These are phyloP conservation scores for Drosophila differens DNA, from an alignment of 2,888 invertebrate species.

Conservation along the genomic window DNA sequence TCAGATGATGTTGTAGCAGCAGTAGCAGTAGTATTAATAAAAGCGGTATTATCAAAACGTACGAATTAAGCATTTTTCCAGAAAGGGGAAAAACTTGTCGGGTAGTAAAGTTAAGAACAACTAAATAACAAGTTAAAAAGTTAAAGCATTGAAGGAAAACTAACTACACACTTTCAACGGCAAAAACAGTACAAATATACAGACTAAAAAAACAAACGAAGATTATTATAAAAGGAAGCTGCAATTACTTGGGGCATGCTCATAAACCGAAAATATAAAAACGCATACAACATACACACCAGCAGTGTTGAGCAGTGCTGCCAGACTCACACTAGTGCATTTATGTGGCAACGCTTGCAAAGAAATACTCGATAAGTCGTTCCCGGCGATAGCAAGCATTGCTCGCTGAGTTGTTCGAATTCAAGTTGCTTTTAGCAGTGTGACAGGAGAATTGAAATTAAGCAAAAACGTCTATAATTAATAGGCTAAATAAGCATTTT, in stretches of 20 bases:
- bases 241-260: constrained; percentile 23
- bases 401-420: not conserved
- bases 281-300: constrained; percentile 1
- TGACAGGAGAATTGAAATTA: not conserved
- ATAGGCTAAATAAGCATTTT: not conserved
- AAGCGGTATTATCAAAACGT: constrained; percentile 28
- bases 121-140: constrained; percentile 34
- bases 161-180: constrained; percentile 18
- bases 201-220: constrained; percentile 36
- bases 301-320: not conserved
- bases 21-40: constrained; percentile 15
- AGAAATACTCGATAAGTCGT: constrained; percentile 14
- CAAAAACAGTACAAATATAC: constrained; percentile 30
- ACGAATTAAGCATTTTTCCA: constrained; percentile 63
- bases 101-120: constrained; percentile 26
- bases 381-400: not conserved
- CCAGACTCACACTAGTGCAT: not conserved
- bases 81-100: constrained; percentile 68
- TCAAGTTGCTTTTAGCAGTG: not conserved
- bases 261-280: constrained; percentile 11
- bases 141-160: constrained; percentile 57
- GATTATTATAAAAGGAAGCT: constrained; percentile 32
- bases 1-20: constrained; percentile 12
- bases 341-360: not conserved
- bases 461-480: not conserved